Evolutionary conservation across 1,140 invertebrate species (phyloP), one percentile per base, ranked within the genome.

Genomic region (Heliconius nattereri): DNA sequence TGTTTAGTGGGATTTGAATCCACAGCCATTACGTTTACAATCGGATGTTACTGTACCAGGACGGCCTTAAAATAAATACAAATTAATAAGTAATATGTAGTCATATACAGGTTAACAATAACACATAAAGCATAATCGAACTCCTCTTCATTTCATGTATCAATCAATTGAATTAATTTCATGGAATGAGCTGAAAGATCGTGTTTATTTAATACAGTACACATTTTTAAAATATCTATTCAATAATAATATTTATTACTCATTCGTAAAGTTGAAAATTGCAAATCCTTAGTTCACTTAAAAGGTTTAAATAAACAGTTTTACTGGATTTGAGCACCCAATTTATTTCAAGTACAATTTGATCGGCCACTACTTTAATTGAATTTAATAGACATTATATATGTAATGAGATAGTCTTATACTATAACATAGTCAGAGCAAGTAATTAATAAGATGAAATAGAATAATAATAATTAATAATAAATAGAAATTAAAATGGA

Each of bases 121-220:
- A 66, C 9, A 26, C 26, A 66, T 13, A n/a, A 66, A 66, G 9
- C 6, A 66, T 16, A 66, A 66, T 66, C 23, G 57, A 66, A 16
- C 23, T 66, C 11, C 57, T 66, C 57, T 66, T 66, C 23, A 29
- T 66, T 66, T 66, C 57, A 32, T 71, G 32, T 71, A 71, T n/a
- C 32, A 37, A 71, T 71, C 71, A 71, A 37, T 71, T 20, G 32
- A 19, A 71, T 71, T 71, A 71, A 71, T 71, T 71, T 71, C 71
- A 71, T 37, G 71, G 19, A 72, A 72, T 72, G 71, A 72, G 35
- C 20, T 72, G 71, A 72, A 72, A 72, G 71, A 72, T 72, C 71
- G 71, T 72, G 71, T 72, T 72, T 37, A 72, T 72, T 71, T 72
- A 66, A 66, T 66, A 66, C 60, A 29, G 29, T 66, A 66, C 6